phyloP scores from a whole-genome alignment of 2,113 vertebrate genomes.

The Pterocles burchelli region DNA sequence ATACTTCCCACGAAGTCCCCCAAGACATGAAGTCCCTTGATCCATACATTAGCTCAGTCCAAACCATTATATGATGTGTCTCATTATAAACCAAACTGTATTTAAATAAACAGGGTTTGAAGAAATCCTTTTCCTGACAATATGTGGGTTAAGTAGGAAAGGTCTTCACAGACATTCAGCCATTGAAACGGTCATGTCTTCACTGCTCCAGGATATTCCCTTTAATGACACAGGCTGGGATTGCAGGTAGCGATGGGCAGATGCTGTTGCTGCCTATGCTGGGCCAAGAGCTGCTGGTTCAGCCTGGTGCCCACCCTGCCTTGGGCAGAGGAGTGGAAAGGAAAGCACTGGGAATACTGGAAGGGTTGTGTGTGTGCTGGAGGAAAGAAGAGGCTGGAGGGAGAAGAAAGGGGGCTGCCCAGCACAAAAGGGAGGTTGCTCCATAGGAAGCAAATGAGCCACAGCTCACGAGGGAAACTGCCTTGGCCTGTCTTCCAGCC shows the following conservation, averaged over 20 bases:
- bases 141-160: neutral
- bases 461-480: neutral
- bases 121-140: neutral
- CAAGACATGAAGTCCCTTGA: neutral
- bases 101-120: neutral
- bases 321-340: neutral
- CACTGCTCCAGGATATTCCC: neutral
- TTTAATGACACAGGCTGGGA: neutral
- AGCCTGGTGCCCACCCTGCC: neutral
- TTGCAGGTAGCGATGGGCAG: neutral
- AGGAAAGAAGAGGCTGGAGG: neutral
- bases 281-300: neutral
- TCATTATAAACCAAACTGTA: neutral
- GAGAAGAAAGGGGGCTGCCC: neutral
- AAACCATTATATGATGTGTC: fast-evolving
- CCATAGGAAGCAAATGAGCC: neutral
- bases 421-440: neutral
- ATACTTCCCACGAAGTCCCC: neutral
- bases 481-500: neutral
- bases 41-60: neutral
- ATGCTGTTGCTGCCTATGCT: neutral
- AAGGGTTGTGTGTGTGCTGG: neutral
- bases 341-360: neutral
- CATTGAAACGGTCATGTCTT: neutral
- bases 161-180: neutral